Conservation (phyloP, 1,140 invertebrate species). For the Eueides isabella region DNA sequence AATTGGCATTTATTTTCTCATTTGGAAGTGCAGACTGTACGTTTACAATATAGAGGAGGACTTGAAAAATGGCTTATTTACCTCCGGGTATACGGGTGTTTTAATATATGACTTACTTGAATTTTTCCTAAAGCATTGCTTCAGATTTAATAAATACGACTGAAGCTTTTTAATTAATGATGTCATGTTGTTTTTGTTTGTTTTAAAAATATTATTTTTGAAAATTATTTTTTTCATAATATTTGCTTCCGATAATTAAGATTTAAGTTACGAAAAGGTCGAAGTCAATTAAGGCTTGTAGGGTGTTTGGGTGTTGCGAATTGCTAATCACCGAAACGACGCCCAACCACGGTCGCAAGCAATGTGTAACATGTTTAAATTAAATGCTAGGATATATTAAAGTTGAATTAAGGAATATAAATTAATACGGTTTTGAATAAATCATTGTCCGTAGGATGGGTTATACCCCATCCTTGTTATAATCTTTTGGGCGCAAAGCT, state of each 20-base stretch:
- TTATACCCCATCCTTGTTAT: too few relatives aligned
- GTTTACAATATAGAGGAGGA: slow-evolving; percentile 21
- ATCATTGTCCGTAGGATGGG: too few relatives aligned
- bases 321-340: slow-evolving; percentile 66
- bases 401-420: background rate
- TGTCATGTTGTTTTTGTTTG: too few relatives aligned
- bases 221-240: background rate
- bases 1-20: slow-evolving; percentile 57
- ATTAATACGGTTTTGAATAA: too few relatives aligned
- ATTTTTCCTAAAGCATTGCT: background rate
- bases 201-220: too few relatives aligned
- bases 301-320: slow-evolving; percentile 60
- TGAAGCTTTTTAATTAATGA: too few relatives aligned
- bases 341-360: slow-evolving; percentile 32
- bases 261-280: slow-evolving; percentile 37
- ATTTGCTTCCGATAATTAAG: slow-evolving; percentile 39
- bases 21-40: slow-evolving; percentile 27
- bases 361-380: slow-evolving; percentile 24
- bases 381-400: slow-evolving; percentile 3
- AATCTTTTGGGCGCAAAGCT: too few relatives aligned
- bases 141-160: background rate
- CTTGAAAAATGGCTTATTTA: slow-evolving; percentile 21
- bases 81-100: background rate
- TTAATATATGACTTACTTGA: background rate
- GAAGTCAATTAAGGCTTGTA: slow-evolving; percentile 55